Conservation (phyloP, 2,797 vertebrate genomes). For the Enteromius afrohamiltoni region DNA sequence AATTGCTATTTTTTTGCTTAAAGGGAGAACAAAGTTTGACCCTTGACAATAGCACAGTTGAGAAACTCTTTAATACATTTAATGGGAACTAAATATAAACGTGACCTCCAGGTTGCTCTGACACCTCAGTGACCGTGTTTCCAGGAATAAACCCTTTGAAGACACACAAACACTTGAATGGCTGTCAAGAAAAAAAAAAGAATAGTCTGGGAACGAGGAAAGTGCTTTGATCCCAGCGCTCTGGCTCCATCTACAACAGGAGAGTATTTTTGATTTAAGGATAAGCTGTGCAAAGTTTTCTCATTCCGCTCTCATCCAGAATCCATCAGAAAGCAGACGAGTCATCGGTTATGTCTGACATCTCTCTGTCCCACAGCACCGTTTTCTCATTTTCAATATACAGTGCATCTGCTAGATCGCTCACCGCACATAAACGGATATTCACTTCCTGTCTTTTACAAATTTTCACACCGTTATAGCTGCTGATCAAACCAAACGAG, state of each 20-base stretch:
- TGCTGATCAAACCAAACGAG: background rate
- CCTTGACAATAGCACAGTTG: background rate
- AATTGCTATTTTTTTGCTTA: slow-evolving; percentile 53
- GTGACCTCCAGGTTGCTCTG: background rate
- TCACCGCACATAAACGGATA: background rate
- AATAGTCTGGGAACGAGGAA: slow-evolving; percentile 1
- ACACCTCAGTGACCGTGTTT: background rate
- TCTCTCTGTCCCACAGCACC: slow-evolving; percentile 11
- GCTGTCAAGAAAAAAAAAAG: background rate
- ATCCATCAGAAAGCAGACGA: slow-evolving; percentile 8
- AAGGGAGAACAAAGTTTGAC: slow-evolving; percentile 17
- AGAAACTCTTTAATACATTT: background rate
- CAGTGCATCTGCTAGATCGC: background rate
- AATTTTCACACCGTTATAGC: background rate
- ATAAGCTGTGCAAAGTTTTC: slow-evolving; percentile 16
- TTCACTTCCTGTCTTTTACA: background rate
- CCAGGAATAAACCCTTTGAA: slow-evolving; percentile 10
- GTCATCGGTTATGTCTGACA: slow-evolving; percentile 31
- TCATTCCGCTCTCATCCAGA: slow-evolving; percentile 12
- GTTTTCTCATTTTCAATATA: slow-evolving; percentile 1
- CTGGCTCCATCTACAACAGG: slow-evolving; percentile 2
- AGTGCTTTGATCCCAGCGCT: slow-evolving; percentile 1
- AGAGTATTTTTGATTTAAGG: slow-evolving; percentile 3
- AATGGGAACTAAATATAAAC: slow-evolving; percentile 4
- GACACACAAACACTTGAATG: background rate